These are phyloP conservation scores for Ailuropoda melanoleuca DNA, from an alignment of 2,113 vertebrate genomes.

Conservation along the genomic window DNA sequence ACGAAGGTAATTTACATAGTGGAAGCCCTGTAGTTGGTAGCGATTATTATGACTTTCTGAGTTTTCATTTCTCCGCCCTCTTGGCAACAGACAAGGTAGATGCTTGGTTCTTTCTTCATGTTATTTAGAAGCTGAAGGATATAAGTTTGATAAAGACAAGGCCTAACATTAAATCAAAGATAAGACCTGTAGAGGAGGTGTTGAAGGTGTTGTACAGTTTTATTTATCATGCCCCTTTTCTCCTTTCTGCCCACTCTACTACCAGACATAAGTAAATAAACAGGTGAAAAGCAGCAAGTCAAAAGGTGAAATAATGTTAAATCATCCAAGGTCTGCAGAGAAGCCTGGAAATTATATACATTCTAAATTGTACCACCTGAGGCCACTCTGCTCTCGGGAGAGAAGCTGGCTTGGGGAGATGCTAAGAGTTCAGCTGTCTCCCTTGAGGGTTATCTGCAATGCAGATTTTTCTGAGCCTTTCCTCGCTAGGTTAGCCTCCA, in stretches of 20 bases:
- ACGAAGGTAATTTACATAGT: neutral
- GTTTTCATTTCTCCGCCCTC: neutral
- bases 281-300: neutral
- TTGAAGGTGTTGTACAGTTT: neutral
- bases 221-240: neutral
- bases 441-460: slow-evolving; percentile 57
- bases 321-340: slow-evolving; percentile 40
- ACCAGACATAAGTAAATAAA: neutral
- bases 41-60: neutral
- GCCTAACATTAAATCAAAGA: neutral
- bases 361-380: slow-evolving; percentile 65
- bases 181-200: neutral
- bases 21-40: neutral
- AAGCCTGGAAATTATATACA: slow-evolving; percentile 39
- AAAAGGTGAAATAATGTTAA: slow-evolving; percentile 25
- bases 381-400: neutral
- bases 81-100: neutral
- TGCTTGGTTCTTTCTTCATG: neutral
- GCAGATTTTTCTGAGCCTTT: slow-evolving; percentile 53
- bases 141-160: neutral
- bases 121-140: neutral
- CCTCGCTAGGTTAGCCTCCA: slow-evolving; percentile 14
- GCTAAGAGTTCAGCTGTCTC: slow-evolving; percentile 60
- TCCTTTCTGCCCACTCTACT: neutral
- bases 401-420: neutral